Conservation (phyloP, 1,140 invertebrate genomes). For the Papilio dardanus region DNA sequence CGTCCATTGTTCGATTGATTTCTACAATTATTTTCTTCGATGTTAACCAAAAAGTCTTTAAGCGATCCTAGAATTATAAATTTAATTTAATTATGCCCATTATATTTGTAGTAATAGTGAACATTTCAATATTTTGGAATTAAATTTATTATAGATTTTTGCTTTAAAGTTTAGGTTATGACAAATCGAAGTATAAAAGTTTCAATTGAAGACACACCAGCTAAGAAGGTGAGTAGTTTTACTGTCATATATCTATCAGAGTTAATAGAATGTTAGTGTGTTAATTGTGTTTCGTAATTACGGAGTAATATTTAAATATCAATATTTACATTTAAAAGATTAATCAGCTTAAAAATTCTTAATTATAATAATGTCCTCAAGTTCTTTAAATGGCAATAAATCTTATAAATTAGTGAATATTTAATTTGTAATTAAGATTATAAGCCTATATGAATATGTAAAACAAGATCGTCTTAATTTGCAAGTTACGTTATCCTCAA, state of each 20-base stretch:
- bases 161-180: background rate
- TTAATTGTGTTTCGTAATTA: background rate
- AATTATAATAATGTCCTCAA: background rate
- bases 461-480: slow-evolving; percentile 3
- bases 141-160: background rate
- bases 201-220: slow-evolving; percentile 63
- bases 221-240: slow-evolving; percentile 63
- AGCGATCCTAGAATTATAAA: too few relatives aligned
- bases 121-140: background rate
- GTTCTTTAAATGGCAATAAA: background rate
- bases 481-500: slow-evolving; percentile 34
- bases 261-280: background rate
- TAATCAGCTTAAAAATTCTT: too few relatives aligned
- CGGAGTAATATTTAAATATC: background rate
- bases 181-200: slow-evolving; percentile 65
- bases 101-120: background rate
- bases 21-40: background rate
- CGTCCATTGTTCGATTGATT: background rate
- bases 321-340: too few relatives aligned
- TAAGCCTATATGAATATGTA: slow-evolving; percentile 27
- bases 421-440: background rate
- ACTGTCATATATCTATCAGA: background rate
- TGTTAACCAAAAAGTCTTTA: background rate
- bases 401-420: background rate
- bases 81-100: background rate